Base-by-base conservation (phyloP, 1,140 invertebrate species). In the Gryllus bimaculatus region DNA sequence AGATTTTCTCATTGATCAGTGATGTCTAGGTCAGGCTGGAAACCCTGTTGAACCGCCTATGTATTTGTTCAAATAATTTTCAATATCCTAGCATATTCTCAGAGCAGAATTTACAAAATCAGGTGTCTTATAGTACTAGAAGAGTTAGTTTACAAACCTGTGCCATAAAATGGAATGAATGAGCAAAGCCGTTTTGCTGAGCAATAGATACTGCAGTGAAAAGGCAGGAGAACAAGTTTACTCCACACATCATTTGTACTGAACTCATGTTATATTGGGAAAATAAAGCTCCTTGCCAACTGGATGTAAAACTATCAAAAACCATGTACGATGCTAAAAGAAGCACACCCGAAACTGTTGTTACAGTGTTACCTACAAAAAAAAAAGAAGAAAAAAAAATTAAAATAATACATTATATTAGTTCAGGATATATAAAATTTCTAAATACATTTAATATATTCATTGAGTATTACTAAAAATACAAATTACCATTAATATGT, bases 251-350 rank as follows among this genome's bases (percentile, higher is more conserved):
- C 97, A 99, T 99, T 88, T 99, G 96, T 81, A 98, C 89, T 73
- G 94, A 92, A 18, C 91, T 92, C 87, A 96, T 93, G 81, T 91
- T 87, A 85, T 98, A 95, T 75, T 91, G 90, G 73, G 88, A 91
- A 85, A 98, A 98, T 48, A 99, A 89, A 82, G 92, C 92, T 82
- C 93, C 93, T 88, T 99, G 98, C 97, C 97, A 99, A 86, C 98
- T 99, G 77, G 96, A 95, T 12, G 98, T 99, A 87, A 99, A 99
- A 86, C 96, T 97, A 87, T 99, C 98, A 87, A 97, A 96, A 74
- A 92, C 85, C 90, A 99, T 94, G 87, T 99, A 99, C 78, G 93
- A 91, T 81, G 91, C 88, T 81, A 99, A 89, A 80, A 99, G 90
- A 80, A 97, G 88, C 39, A 96, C 85, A 73, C 98, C 98, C 18